phyloP scores from a whole-genome alignment of 1,140 invertebrate genomes.

The Drosophila tsacasi region DNA sequence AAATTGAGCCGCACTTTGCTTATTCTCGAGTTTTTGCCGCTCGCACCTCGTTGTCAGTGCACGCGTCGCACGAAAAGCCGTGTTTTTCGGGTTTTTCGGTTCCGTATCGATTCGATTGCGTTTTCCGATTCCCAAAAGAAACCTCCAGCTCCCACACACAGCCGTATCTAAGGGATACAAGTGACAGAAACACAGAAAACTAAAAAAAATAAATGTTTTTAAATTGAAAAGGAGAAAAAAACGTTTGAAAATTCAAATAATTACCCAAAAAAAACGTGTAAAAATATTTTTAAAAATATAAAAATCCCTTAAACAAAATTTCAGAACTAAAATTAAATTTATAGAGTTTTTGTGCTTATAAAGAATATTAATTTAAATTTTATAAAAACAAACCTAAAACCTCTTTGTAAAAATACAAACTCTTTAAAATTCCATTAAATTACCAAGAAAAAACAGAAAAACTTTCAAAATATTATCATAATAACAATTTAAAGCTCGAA shows the following conservation, averaged over 20 bases:
- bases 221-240: not conserved
- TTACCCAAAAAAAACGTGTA: not conserved
- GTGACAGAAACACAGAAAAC: not conserved
- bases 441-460: not conserved
- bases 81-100: constrained; percentile 25
- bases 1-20: constrained; percentile 82
- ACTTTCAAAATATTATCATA: not conserved
- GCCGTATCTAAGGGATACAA: constrained; percentile 8
- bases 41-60: constrained; percentile 77
- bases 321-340: not conserved
- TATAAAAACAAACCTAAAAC: not conserved
- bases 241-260: not conserved
- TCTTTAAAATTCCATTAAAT: not conserved
- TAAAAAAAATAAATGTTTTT: not conserved
- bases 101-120: constrained; percentile 33
- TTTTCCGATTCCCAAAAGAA: constrained; percentile 29
- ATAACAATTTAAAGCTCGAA: not conserved
- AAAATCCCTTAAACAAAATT: not conserved
- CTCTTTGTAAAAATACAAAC: not conserved
- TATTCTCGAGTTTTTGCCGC: constrained; percentile 82
- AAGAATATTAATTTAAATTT: not conserved
- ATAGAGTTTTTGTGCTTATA: not conserved
- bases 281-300: not conserved
- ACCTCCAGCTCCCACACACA: constrained; percentile 13
- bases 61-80: constrained; percentile 53